Conservation (phyloP, 2,113 vertebrate species). For the Callithrix jacchus region DNA sequence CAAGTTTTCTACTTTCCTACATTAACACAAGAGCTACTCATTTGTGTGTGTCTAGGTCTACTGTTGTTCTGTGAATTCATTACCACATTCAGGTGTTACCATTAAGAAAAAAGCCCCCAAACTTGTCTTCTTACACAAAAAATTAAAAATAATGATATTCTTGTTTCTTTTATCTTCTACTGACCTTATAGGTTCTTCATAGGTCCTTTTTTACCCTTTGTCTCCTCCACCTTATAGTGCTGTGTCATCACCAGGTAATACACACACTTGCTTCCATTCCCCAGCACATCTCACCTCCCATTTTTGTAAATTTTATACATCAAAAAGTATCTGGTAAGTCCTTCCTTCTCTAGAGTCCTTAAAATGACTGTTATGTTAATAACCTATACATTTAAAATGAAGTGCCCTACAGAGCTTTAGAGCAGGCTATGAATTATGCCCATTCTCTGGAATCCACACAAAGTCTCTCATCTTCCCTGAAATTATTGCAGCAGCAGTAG, state of each 20-base stretch:
- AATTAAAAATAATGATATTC: neutral
- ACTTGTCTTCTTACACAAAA: neutral
- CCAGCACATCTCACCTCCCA: neutral
- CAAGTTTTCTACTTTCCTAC: neutral
- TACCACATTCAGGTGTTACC: neutral
- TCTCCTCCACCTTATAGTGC: neutral
- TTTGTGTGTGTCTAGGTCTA: neutral
- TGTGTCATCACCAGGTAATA: neutral
- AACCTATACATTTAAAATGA: neutral
- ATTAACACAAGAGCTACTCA: neutral
- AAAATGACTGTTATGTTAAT: neutral
- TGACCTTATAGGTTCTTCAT: neutral
- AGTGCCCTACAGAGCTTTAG: neutral
- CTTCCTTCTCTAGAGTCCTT: neutral
- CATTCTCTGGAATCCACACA: neutral
- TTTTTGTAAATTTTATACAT: neutral
- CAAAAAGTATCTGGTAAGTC: neutral
- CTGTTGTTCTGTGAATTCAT: neutral
- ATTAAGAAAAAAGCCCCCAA: neutral
- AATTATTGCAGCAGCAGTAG: neutral
- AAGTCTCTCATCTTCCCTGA: neutral
- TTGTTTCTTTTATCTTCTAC: neutral
- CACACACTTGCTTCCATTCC: neutral
- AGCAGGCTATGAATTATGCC: neutral
- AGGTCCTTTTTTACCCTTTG: neutral